These are phyloP conservation scores for Arenicola marina DNA, from an alignment of 2,888 invertebrate species.

Conservation along the genomic window DNA sequence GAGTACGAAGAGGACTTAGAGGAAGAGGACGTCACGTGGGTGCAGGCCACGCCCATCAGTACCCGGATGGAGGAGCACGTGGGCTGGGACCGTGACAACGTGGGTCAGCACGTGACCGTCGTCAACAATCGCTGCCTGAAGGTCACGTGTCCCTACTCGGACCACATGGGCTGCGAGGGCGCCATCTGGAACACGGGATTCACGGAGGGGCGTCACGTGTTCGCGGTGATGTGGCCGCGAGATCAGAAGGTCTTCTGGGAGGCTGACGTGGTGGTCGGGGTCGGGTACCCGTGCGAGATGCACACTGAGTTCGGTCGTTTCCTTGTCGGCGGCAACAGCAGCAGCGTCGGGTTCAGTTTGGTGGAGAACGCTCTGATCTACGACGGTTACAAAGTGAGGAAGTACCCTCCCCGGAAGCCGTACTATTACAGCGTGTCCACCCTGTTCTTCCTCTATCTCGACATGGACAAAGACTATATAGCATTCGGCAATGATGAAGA, in stretches of 20 bases:
- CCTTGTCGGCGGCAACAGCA: neutral
- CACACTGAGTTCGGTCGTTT: neutral
- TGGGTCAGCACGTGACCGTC: neutral
- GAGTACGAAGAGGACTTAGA: no score
- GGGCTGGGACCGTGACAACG: neutral
- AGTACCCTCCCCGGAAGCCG: neutral
- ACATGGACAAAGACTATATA: neutral
- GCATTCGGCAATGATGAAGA: neutral
- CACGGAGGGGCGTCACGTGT: neutral
- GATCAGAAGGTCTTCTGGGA: neutral
- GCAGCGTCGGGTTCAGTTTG: neutral
- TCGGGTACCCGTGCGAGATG: neutral
- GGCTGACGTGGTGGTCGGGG: neutral
- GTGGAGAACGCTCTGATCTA: neutral
- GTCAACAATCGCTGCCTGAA: neutral
- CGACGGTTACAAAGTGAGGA: neutral
- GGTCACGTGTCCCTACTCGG: neutral
- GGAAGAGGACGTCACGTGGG: no score
- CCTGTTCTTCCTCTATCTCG: neutral
- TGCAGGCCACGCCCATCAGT: no score
- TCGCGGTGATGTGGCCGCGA: slow-evolving; percentile 3
- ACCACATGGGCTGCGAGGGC: neutral
- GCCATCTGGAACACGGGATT: neutral
- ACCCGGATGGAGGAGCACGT: neutral
- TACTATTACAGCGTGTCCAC: neutral